phyloP scores from a whole-genome alignment of 2,888 invertebrate genomes.

The Agonopterix alstromeriana region DNA sequence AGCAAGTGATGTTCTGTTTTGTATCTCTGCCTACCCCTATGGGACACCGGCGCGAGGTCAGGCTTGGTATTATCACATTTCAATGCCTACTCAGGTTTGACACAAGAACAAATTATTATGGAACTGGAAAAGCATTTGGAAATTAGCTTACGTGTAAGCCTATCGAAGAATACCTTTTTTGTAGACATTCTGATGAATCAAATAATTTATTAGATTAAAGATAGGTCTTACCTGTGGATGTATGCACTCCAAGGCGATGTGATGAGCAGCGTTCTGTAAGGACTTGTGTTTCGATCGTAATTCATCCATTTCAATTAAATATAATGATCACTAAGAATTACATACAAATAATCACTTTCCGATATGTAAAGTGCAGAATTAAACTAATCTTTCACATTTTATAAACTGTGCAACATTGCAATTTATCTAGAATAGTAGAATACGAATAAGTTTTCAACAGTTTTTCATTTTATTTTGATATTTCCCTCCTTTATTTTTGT shows the following conservation, averaged over 20 bases:
- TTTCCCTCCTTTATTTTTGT: conserved; percentile 24
- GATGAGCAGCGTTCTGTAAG: conserved; percentile 58
- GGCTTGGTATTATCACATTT: too few species aligned
- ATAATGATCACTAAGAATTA: neutral
- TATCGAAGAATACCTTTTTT: neutral
- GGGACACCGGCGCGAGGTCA: too few species aligned
- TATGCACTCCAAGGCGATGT: conserved; percentile 62
- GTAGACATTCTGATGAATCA: neutral
- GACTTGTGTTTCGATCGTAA: conserved; percentile 54
- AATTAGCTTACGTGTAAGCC: too few species aligned
- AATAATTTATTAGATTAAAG: neutral
- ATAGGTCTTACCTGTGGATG: conserved; percentile 50
- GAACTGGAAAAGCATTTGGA: too few species aligned
- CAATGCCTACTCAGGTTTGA: too few species aligned
- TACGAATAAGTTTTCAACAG: neutral
- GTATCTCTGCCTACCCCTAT: too few species aligned
- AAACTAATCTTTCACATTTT: conserved; percentile 12
- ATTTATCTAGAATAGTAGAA: neutral
- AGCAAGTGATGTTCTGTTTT: too few species aligned
- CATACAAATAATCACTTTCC: conserved; percentile 5
- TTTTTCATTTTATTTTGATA: conserved; percentile 14
- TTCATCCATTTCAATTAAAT: conserved; percentile 47
- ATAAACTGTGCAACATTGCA: neutral
- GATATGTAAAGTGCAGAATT: conserved; percentile 1
- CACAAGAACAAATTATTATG: too few species aligned